A percentile compares a stretch with the other conserved stretches of the same genome.
phyloP scores from a whole-genome alignment of 2,888 invertebrate genomes.

The Sepioteuthis lessoniana region DNA sequence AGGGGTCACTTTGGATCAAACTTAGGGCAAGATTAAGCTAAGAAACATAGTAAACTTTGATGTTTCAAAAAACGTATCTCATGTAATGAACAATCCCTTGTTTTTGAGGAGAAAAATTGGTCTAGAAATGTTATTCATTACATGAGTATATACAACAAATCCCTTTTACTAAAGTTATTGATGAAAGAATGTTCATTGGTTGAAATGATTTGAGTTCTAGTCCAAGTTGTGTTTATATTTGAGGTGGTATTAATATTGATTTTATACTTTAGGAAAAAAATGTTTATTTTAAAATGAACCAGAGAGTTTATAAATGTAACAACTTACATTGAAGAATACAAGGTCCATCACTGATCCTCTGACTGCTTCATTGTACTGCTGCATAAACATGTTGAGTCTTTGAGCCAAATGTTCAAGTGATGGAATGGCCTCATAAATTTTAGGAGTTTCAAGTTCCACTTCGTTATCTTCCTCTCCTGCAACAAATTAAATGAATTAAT shows the following conservation, averaged over 20 bases:
- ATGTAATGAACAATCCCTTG: no score
- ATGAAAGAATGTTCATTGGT: no score
- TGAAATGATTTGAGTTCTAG: no score
- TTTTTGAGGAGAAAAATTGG: no score
- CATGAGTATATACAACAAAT: no score
- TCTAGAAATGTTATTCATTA: no score
- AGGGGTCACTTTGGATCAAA: no score
- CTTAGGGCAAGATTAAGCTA: no score
- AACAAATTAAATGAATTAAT: not conserved
- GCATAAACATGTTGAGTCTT: constrained; percentile 69
- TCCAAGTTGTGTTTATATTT: no score
- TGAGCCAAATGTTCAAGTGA: constrained; percentile 84
- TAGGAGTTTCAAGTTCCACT: constrained; percentile 94
- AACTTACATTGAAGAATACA: constrained; percentile 75
- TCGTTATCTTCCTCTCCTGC: constrained; percentile 94
- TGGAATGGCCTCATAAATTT: constrained; percentile 89
- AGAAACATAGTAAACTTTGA: no score
- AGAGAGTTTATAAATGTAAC: not conserved
- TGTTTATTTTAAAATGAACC: not conserved
- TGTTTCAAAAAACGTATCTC: no score
- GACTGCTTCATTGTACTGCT: constrained; percentile 74
- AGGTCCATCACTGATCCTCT: constrained; percentile 75
- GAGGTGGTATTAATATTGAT: not conserved
- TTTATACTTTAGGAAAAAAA: not conserved
- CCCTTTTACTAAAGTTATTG: no score